Base-by-base conservation (phyloP, 2,797 vertebrate species). In the Tinamus major region DNA sequence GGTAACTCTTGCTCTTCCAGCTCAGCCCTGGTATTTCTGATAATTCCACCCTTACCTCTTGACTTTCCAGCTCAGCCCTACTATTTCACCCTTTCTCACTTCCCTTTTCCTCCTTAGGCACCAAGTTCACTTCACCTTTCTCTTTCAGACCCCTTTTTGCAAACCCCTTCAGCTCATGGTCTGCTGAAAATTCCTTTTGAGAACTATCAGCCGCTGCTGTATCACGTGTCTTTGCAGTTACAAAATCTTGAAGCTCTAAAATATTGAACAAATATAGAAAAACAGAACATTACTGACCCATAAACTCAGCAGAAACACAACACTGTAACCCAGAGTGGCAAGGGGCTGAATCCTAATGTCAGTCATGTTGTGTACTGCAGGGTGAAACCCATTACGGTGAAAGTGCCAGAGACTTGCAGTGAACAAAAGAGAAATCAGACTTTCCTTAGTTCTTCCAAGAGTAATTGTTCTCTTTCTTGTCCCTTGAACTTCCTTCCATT, bases 71-170 rank as follows among this genome's bases (percentile, higher is more conserved):
- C 5, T 13, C 14, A 79, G 27, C 53, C 15, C 2, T 20, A 9
- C 29, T 63, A 11, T 78, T 89, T 71, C 27, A 42, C 65, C 20
- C 35, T 37, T 21, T 1, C 23, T 67, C 10, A 65, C 51, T 16
- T 7, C 4, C 4, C 6, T 70, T 65, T 41, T 1, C 8, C 2
- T 3, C 7, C 1, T 12, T 29, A 48, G 2, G 1, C 42, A 46
- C 5, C 20, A 58, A 17, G 7, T 27, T 81, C 29, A 18, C 6
- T 76, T 11, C 10, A 11, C 21, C 37, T 74, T 35, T 6, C 19
- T 2, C 21, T 75, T 65, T n/a, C 15, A 58, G 12, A 58, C 37
- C 35, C 7, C 44, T 33, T 7, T 79, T 59, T 55, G 37, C 21
- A 69, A 16, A 4, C 1, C 2, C 2, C 10, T 79, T 61, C n/a